Evolutionary conservation across 2,113 vertebrate genomes (phyloP), one percentile per base, ranked within the genome.

Genomic region (Anhinga rufa): DNA sequence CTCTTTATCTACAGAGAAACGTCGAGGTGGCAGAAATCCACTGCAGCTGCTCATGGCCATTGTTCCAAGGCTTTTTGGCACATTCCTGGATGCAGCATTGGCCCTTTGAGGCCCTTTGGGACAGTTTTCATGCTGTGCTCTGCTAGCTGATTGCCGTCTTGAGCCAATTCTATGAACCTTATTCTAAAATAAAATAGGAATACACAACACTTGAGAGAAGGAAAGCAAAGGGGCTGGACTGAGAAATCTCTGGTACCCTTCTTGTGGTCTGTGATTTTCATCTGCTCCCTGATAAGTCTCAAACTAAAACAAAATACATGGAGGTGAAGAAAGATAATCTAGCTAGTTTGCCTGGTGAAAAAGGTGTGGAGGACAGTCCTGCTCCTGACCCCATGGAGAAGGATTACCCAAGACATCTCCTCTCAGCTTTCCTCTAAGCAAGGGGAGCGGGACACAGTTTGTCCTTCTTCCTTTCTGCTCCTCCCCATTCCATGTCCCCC

Each of bases 51-150:
- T 88, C 3, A 0, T 78, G 78, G 79, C 55, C 82, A 44, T 76
- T 68, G 82, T 90, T 97, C 90, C 92, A 92, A 80, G 71, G 46
- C 8, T 48, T 95, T 86, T 93, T 97, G 93, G 82, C 87, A 93
- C 80, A 66, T 65, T 72, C 13, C 49, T 92, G 78, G 77, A 90
- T 85, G 82, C 77, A 88, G 54, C 38, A 4, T 64, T 90, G 89
- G 88, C 49, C 69, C 82, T 91, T 13, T 5, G n/a, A 91, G 82
- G 79, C 49, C 81, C 82, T 92, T 90, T 84, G 91, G 77, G 81
- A 92, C 20, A 74, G 60, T 91, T 93, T 82, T 74, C 70, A 6
- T 71, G 77, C 83, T 86, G 86, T 34, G 58, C 34, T 94, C 55
- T 92, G 82, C 86, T 93, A 70, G 86, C n/a, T 85, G 81, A 81